These are phyloP conservation scores for Xiphias gladius DNA, from an alignment of 2,113 vertebrate species.

Conservation along the genomic window DNA sequence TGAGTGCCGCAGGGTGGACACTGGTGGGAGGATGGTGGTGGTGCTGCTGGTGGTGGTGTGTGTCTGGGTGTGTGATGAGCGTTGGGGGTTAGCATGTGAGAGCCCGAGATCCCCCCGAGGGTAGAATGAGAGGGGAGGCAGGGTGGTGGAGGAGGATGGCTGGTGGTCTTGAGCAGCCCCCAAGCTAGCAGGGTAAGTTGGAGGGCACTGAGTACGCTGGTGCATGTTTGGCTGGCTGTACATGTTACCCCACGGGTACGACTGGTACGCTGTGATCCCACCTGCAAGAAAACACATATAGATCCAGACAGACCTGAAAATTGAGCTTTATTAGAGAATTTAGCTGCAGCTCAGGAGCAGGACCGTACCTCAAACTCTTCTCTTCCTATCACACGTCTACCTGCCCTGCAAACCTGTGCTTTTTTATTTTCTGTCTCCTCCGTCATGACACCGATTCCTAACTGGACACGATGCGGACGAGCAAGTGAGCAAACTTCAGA, in stretches of 20 bases:
- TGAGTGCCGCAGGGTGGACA: slow-evolving; percentile 62
- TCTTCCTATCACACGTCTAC: background rate
- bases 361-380: background rate
- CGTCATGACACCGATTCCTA: too few species aligned
- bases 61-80: slow-evolving; percentile 41
- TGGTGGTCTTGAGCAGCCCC: slow-evolving; percentile 55
- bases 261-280: slow-evolving; percentile 75
- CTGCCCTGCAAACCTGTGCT: background rate
- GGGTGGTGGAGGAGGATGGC: slow-evolving; percentile 51
- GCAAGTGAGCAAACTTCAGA: too few species aligned
- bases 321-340: background rate
- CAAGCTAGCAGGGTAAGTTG: slow-evolving; percentile 51
- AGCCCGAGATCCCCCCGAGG: slow-evolving; percentile 51
- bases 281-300: slow-evolving; percentile 60
- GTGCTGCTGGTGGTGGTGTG: slow-evolving; percentile 10
- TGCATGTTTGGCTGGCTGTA: slow-evolving; percentile 75
- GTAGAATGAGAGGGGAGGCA: slow-evolving; percentile 67
- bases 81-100: slow-evolving; percentile 48
- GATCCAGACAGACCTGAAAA: slow-evolving; percentile 14
- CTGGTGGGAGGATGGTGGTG: slow-evolving; percentile 56
- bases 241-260: slow-evolving; percentile 80
- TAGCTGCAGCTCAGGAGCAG: background rate
- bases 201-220: slow-evolving; percentile 68
- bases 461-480: too few species aligned
- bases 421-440: background rate